Evolutionary conservation across 2,797 vertebrate genomes (phyloP).

Genomic region (Smutsia temminckii): DNA sequence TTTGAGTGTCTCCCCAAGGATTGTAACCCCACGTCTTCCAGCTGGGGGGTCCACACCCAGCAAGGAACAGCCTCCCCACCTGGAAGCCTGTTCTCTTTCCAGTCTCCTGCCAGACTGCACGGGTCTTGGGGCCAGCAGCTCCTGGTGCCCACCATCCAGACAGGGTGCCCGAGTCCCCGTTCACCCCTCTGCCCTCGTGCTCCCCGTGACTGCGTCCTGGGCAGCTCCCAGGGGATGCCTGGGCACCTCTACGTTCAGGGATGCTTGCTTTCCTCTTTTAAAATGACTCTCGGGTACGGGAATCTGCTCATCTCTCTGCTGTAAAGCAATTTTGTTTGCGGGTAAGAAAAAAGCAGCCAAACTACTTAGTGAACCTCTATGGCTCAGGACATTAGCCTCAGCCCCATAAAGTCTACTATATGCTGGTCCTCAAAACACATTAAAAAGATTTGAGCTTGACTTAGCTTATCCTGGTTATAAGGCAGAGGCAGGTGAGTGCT

Average conservation of each 20-base stretch:
- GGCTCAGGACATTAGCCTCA: neutral
- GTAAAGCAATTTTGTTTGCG: constrained; percentile 36
- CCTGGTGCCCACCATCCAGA: neutral
- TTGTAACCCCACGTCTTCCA: constrained; percentile 22
- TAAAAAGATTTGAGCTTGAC: neutral
- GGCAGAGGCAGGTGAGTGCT: neutral
- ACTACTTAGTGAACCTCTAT: neutral
- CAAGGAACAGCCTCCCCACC: accelerated
- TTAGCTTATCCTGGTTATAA: neutral
- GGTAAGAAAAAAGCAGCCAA: constrained; percentile 14
- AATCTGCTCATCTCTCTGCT: constrained; percentile 1
- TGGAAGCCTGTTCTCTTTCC: neutral
- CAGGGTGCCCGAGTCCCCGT: neutral
- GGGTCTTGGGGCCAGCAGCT: neutral
- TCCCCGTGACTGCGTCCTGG: neutral
- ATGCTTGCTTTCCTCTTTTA: constrained; percentile 13
- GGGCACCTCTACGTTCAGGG: constrained; percentile 62
- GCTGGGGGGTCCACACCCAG: neutral
- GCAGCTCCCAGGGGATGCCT: constrained; percentile 10
- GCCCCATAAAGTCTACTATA: accelerated
- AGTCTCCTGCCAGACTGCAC: neutral
- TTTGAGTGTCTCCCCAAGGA: neutral
- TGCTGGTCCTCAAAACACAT: neutral
- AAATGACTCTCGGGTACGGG: constrained; percentile 38
- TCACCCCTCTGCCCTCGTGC: neutral